Base-by-base conservation (phyloP, 2,113 vertebrate genomes). In the Theristicus caerulescens region DNA sequence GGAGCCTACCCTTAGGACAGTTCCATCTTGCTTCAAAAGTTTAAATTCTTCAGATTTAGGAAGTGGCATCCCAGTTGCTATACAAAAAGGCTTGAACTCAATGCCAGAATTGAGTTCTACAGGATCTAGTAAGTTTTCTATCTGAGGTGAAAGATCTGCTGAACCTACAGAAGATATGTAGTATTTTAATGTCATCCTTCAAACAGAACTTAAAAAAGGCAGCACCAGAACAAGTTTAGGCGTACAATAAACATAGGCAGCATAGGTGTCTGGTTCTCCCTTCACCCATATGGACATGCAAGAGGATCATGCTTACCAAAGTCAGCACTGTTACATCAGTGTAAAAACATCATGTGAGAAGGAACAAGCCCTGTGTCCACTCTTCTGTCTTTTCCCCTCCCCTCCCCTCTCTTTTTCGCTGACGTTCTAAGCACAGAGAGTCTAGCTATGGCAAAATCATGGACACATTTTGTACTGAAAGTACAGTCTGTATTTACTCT, bases 1-100 rank as follows among this genome's bases (percentile, higher is more conserved):
- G n/a, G 4, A 83, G 52, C 96, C 84, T 96, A 98, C 98, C 85
- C 91, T 97, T 77, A 98, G 93, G 44, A 98, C 95, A 59, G 97
- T 98, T 83, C 98, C 98, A 86, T 98, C 98, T 5, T 98, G 98
- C 92, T 98, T 99, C 44, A 99, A 90, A 47, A 99, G 97, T 34
- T 97, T 98, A 94, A 99, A 98, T 93, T 99, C 98, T 84, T 98
- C 98, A 69, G 98, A 95, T 81, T 97, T 88, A 88, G 99, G 99
- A 64, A 98, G 96, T 3, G 99, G 99, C 21, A 97, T 92, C 31
- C 98, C 98, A 19, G 96, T 97, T 31, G 98, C 98, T 87, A 98
- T 98, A 76, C 98, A 99, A 86, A 96, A 97, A 44, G 97, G 96
- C n/a, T 92, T 97, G 93, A 98, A 98, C 74, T 97, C 86, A 0